These are phyloP conservation scores for Smittia aterrima DNA, from an alignment of 2,888 invertebrate species.

Conservation along the genomic window DNA sequence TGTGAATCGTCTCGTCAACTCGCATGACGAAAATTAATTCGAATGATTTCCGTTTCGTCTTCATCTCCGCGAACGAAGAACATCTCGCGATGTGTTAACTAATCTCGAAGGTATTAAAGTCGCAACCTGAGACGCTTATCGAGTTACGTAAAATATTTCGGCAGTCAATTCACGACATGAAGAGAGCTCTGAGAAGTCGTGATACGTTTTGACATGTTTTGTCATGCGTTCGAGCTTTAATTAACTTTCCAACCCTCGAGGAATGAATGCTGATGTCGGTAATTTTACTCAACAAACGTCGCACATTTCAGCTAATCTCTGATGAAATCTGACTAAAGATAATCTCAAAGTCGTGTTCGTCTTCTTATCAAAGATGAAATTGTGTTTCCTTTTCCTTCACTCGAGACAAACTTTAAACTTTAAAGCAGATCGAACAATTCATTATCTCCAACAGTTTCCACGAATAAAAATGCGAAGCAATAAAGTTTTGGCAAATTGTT, in stretches of 20 bases:
- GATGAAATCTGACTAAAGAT: background rate
- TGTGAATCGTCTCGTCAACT: no score
- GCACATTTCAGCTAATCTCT: background rate
- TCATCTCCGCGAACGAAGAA: no score
- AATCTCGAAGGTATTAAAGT: background rate
- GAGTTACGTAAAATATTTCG: background rate
- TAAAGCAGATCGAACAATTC: background rate
- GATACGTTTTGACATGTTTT: background rate
- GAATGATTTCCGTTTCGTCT: no score
- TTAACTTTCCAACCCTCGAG: slow-evolving; percentile 7
- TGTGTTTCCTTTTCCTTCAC: background rate
- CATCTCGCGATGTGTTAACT: background rate
- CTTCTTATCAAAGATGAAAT: background rate
- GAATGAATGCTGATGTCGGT: background rate
- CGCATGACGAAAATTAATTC: no score
- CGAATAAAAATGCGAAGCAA: background rate
- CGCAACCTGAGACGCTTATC: slow-evolving; percentile 16
- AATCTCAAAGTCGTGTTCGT: slow-evolving; percentile 7
- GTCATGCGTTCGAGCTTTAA: slow-evolving; percentile 1
- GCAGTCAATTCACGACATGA: background rate
- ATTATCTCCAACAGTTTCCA: background rate
- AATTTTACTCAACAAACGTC: background rate
- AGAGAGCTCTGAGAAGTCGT: background rate
- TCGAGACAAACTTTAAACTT: background rate
- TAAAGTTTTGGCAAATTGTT: slow-evolving; percentile 9